Base-by-base conservation (phyloP, 2,113 vertebrate genomes). In the Cyphomyrus plagiostoma region DNA sequence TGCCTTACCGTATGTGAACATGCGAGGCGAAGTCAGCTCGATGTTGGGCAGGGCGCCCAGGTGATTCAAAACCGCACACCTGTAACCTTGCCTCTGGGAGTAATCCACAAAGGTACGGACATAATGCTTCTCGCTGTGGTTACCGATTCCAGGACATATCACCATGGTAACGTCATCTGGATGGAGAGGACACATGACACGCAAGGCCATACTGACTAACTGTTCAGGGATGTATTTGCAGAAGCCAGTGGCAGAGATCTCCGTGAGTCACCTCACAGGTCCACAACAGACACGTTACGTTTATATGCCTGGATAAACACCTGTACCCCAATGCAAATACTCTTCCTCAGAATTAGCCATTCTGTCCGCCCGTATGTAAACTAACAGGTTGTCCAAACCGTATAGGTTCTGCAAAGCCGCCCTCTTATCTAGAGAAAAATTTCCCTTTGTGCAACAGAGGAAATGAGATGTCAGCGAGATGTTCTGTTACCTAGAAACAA, bases 71-170 rank as follows among this genome's bases (percentile, higher is more conserved):
- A 99, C 98, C 2, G 98, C 96, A 42, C 98, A 99, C 23, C 98
- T 96, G 92, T 99, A 99, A 17, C 98, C 98, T 1, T 97, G 98
- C 91, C 97, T 98, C 93, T 99, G 98, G 0, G 98, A 97, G 0
- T 98, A 95, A 94, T 99, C 98, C 62, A 99, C 98, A 42, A 99
- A 99, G 15, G 98, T 99, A 77, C 98, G 97, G 94, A 99, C 98
- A 90, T 99, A 99, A 92, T 99, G 98, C 95, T 99, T 99, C 94
- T 99, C 98, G 30, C 98, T 99, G 92, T 99, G 98, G 94, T 99
- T 99, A 56, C 98, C 98, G 23, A 99, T 99, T 45, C 98, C 98
- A 0, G 98, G 98, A 91, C 98, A 99, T 93, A 99, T 99, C 88
- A 99, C 98, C 98, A 99, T 99, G 53, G 98, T 99, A 93, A 99